These are phyloP conservation scores for Elephantulus edwardii DNA, from an alignment of 2,113 vertebrate species.

Conservation along the genomic window DNA sequence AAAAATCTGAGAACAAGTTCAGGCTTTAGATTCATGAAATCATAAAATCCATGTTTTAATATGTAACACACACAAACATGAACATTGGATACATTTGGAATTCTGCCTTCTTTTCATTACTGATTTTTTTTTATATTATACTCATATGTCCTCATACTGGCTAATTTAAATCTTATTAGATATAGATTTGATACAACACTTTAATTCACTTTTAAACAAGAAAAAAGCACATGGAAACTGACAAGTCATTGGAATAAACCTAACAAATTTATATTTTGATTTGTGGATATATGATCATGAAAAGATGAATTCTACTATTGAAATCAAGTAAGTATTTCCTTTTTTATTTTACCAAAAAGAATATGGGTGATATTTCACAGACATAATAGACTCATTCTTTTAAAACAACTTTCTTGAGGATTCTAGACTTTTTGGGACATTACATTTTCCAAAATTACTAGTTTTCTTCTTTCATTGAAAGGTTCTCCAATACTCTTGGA, in stretches of 20 bases:
- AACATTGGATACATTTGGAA: conserved; percentile 34
- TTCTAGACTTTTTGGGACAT: not conserved
- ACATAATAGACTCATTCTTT: conserved; percentile 6
- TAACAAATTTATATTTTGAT: conserved; percentile 30
- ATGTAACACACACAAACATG: not conserved
- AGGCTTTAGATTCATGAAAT: not conserved
- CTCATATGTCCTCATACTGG: not conserved
- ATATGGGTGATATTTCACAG: not conserved
- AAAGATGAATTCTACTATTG: conserved; percentile 19
- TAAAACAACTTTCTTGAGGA: not conserved
- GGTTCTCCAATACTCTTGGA: not conserved
- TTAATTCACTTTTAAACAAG: conserved; percentile 44
- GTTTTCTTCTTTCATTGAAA: conserved; percentile 39
- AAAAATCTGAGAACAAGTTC: conserved; percentile 14
- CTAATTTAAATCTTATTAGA: conserved; percentile 48
- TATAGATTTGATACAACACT: conserved; percentile 16
- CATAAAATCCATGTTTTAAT: not conserved
- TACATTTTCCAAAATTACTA: conserved; percentile 14
- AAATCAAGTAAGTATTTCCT: conserved; percentile 34
- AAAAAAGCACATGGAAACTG: conserved; percentile 34
- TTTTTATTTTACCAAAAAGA: conserved; percentile 28
- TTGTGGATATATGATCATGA: not conserved
- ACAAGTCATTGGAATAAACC: conserved; percentile 40
- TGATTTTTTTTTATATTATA: conserved; percentile 8
- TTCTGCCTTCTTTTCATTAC: conserved; percentile 34